phyloP scores from a whole-genome alignment of 2,113 vertebrate genomes.

The Melospiza melodia region DNA sequence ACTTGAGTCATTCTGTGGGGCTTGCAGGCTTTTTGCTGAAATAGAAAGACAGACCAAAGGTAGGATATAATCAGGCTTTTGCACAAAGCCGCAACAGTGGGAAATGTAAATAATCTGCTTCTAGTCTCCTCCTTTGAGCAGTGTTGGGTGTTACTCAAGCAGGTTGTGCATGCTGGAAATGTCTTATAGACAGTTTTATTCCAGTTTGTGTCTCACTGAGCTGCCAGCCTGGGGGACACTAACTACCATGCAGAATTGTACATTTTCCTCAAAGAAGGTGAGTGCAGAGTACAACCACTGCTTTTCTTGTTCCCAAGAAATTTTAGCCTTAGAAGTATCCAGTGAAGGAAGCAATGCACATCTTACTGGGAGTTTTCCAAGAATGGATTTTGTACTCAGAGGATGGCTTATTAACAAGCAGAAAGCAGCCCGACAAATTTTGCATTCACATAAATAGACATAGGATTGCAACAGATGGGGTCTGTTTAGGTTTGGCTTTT shows the following conservation, averaged over 20 bases:
- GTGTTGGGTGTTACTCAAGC: not conserved
- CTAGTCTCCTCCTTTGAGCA: not conserved
- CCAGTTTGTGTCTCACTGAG: not conserved
- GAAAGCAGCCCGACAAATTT: conserved; percentile 25
- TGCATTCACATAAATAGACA: conserved; percentile 45
- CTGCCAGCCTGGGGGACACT: not conserved
- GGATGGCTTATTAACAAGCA: conserved; percentile 46
- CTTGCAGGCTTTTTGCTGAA: not conserved
- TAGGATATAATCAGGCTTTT: not conserved
- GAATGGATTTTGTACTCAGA: not conserved
- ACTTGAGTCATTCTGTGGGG: not conserved
- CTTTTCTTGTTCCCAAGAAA: not conserved
- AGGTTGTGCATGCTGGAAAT: not conserved
- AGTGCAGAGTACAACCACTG: not conserved
- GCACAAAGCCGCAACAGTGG: not conserved
- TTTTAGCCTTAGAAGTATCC: not conserved
- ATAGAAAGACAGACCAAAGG: not conserved
- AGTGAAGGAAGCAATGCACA: not conserved
- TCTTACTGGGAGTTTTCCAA: not conserved
- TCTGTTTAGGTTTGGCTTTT: conserved; percentile 59
- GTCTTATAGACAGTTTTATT: not conserved
- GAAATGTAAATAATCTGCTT: not conserved
- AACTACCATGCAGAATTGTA: not conserved
- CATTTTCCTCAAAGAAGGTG: rapidly evolving
- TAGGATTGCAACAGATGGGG: conserved; percentile 70